These are phyloP conservation scores for Eueremaeus valkanovi DNA, from an alignment of 2,888 invertebrate species.

Conservation along the genomic window DNA sequence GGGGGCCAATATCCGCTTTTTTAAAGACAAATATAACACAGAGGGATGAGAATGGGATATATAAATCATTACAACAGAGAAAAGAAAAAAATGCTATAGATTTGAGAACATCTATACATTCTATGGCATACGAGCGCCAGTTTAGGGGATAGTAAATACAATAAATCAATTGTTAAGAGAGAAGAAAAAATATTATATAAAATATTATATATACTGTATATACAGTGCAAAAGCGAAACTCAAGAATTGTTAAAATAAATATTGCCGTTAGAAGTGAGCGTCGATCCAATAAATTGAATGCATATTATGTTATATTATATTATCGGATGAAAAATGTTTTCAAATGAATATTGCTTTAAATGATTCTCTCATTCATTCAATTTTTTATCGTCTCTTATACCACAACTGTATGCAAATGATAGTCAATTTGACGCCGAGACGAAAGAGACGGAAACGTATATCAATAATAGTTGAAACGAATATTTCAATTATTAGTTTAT, in stretches of 20 bases:
- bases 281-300: slow-evolving; percentile 9
- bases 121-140: neutral
- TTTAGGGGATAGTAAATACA: slow-evolving; percentile 14
- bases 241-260: slow-evolving; percentile 24
- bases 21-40: slow-evolving; percentile 35
- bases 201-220: neutral
- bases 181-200: neutral
- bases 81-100: neutral
- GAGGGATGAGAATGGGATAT: slow-evolving; percentile 19
- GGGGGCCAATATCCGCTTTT: slow-evolving; percentile 37
- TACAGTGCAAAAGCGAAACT: neutral
- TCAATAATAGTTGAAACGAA: slow-evolving; percentile 28
- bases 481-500: slow-evolving; percentile 33
- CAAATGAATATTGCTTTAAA: neutral
- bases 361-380: neutral
- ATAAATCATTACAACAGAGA: slow-evolving; percentile 25
- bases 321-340: slow-evolving; percentile 20
- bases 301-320: neutral
- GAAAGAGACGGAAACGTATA: slow-evolving; percentile 26
- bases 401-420: slow-evolving; percentile 28
- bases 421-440: slow-evolving; percentile 28
- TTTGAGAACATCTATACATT: neutral
- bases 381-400: neutral
- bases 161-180: slow-evolving; percentile 26
- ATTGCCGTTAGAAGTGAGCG: neutral